Percentiles rank a stretch among this genome's conserved stretches.
These are phyloP conservation scores for Cyclophora punctaria DNA, from an alignment of 2,888 invertebrate species.

Conservation along the genomic window DNA sequence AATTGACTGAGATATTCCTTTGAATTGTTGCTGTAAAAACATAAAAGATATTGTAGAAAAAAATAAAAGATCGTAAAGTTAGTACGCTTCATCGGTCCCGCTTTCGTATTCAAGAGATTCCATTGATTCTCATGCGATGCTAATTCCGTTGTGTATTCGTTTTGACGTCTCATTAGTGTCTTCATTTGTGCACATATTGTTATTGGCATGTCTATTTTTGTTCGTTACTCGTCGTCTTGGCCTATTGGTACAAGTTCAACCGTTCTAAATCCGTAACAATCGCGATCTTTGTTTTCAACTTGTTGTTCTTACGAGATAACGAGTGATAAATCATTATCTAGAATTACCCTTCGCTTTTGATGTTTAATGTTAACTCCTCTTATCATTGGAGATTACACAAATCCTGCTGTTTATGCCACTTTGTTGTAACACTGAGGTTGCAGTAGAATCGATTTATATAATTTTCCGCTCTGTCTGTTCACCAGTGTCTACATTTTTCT, in stretches of 20 bases:
- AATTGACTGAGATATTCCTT: too few relatives aligned
- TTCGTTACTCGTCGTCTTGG: conserved; percentile 24
- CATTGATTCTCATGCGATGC: conserved; percentile 33
- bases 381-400: neutral
- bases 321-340: too few relatives aligned
- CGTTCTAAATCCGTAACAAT: conserved; percentile 26
- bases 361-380: neutral
- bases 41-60: neutral
- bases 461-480: conserved; percentile 9
- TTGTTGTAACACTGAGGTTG: neutral
- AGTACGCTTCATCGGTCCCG: conserved; percentile 12
- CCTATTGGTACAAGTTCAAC: conserved; percentile 20
- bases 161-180: conserved; percentile 54
- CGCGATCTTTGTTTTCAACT: conserved; percentile 23
- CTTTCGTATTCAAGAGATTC: conserved; percentile 17
- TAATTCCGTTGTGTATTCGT: conserved; percentile 45
- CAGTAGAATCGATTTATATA: neutral
- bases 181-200: conserved; percentile 50
- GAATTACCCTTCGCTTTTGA: too few relatives aligned
- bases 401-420: neutral
- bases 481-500: conserved; percentile 8
- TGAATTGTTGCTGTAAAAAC: neutral
- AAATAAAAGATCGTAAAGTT: conserved; percentile 3
- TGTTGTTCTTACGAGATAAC: neutral
- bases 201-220: conserved; percentile 53